Evolutionary conservation across 1,140 invertebrate species (phyloP).

Genomic region (Maconellicoccus hirsutus): DNA sequence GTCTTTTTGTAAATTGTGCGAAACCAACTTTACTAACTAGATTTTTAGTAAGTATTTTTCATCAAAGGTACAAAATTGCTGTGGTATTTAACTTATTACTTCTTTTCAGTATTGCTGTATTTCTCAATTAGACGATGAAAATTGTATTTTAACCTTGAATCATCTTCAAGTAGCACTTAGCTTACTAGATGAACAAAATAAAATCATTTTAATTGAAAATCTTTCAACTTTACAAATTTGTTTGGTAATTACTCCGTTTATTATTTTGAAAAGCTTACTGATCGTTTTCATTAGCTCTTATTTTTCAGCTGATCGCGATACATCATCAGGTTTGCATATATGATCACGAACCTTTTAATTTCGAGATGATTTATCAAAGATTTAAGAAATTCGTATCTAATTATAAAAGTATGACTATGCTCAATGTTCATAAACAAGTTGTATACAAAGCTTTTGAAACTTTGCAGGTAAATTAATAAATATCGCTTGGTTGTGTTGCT

Average conservation of each 20-base stretch:
- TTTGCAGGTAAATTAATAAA: background rate
- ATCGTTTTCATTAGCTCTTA: background rate
- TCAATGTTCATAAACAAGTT: background rate
- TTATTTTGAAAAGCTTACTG: background rate
- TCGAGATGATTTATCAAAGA: background rate
- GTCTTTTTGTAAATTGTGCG: background rate
- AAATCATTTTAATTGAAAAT: background rate
- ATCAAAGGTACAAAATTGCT: no score
- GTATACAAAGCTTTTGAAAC: background rate
- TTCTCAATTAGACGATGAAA: background rate
- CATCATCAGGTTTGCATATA: background rate
- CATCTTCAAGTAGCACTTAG: background rate
- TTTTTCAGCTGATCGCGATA: background rate
- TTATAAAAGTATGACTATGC: background rate
- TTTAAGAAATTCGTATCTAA: background rate
- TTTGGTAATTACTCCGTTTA: background rate
- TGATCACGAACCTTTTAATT: background rate
- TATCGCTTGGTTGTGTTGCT: background rate
- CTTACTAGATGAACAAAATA: background rate
- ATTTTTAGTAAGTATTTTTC: background rate
- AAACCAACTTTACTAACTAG: background rate
- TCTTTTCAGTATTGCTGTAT: background rate
- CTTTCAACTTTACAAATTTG: background rate
- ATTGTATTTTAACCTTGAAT: background rate
- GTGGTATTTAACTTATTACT: no score